Evolutionary conservation across 2,888 invertebrate genomes (phyloP), one percentile per base, ranked within the genome.

Genomic region (Pherbina coryleti): DNA sequence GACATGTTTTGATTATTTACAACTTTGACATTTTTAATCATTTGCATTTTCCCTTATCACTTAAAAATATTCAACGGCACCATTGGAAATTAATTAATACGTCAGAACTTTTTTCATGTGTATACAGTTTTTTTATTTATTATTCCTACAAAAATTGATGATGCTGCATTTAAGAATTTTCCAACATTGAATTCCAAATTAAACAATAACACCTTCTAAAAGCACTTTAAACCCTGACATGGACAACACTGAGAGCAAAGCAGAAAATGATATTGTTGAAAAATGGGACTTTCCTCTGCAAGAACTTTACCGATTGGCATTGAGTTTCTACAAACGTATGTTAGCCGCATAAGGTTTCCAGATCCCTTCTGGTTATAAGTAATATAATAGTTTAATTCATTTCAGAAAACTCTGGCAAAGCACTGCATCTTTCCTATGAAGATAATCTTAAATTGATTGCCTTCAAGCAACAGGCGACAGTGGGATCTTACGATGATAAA

Each of bases 371-470:
- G 49, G 2, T 28, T 17, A 51, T 31, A 64, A 17, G 25, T 0
- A 28, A 34, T 31, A 28, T 28, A 17, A 11, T 11, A 11, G 3
- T 34, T 2, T 5, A 31, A n/a, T 64, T 17, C 34, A 22, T 81
- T 82, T 14, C 78, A 98, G 98, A 98, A 89, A 98, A 98, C 91
- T 96, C 97, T 91, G 98, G 98, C n/a, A 98, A 98, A 91, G 98
- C 98, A 3, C 92, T 98, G 69, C 97, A 97, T 86, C 92, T 98
- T 79, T 96, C 97, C 66, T 99, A 98, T 89, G 96, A 97, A 89
- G 97, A 98, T 87, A 96, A 97, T 87, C 90, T 98, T 75, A 95
- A 95, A 87, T 90, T 99, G 80, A 95, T 98, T 22, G 98, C 98
- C 1, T 96, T 95, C 86, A 96, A 96, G 11, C 97, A 98, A 87